Evolutionary conservation across 1,140 invertebrate genomes (phyloP).

Genomic region (Calosoma granatense): DNA sequence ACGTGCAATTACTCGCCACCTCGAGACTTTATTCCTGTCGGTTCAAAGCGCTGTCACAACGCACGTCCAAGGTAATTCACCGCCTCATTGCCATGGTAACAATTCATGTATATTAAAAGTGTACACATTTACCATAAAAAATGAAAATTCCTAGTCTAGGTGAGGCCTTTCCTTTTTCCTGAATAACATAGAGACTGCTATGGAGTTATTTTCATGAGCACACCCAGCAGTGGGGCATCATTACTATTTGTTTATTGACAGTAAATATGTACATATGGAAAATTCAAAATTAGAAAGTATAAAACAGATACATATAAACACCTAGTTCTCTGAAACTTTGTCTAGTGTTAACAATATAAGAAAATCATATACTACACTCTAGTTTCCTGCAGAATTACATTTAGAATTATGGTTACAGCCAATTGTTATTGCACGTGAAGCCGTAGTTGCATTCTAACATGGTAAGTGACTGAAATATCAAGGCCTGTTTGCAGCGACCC

Average conservation of each 20-base stretch:
- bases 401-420: too few relatives aligned
- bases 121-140: neutral
- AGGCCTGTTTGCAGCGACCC: neutral
- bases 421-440: slow-evolving; percentile 1
- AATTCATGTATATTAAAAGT: slow-evolving; percentile 1
- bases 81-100: slow-evolving; percentile 6
- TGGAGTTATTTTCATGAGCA: too few relatives aligned
- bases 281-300: too few relatives aligned
- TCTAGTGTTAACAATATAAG: too few relatives aligned
- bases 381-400: too few relatives aligned
- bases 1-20: neutral
- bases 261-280: too few relatives aligned
- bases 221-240: too few relatives aligned
- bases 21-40: neutral
- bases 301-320: too few relatives aligned
- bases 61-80: neutral
- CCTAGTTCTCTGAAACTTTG: too few relatives aligned
- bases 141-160: neutral
- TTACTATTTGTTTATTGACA: too few relatives aligned
- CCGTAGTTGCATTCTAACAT: neutral
- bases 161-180: slow-evolving; percentile 7
- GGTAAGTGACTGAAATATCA: slow-evolving; percentile 6
- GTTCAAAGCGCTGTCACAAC: neutral
- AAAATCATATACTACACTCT: too few relatives aligned
- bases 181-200: neutral